phyloP scores from a whole-genome alignment of 2,888 invertebrate genomes.

The Stomorhina lunata region DNA sequence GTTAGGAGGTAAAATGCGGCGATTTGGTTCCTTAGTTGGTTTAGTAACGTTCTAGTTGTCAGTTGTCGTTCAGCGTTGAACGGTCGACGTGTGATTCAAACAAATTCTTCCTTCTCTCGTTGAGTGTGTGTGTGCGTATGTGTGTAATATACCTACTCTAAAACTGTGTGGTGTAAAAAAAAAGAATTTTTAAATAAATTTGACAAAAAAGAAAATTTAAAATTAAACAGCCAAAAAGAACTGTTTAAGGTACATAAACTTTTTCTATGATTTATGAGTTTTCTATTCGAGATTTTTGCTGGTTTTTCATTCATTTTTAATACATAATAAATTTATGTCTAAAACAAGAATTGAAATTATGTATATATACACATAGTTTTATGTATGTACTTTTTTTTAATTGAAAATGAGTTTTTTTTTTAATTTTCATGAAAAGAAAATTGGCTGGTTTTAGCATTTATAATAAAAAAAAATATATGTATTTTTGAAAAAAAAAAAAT shows the following conservation, averaged over 20 bases:
- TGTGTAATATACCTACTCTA: conserved; percentile 16
- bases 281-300: conserved; percentile 9
- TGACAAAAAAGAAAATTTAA: conserved; percentile 34
- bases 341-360: not conserved
- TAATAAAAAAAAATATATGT: not conserved
- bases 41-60: conserved; percentile 63
- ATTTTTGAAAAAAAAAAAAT: conserved; percentile 1
- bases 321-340: conserved; percentile 9
- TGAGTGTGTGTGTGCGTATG: conserved; percentile 43
- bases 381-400: not conserved
- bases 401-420: conserved; percentile 9
- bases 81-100: conserved; percentile 64
- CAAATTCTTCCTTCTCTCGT: conserved; percentile 45
- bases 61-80: conserved; percentile 67
- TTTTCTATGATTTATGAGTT: conserved; percentile 29
- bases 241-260: conserved; percentile 54
- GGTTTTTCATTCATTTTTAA: conserved; percentile 26
- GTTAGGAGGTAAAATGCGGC: conserved; percentile 51
- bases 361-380: not conserved
- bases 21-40: conserved; percentile 55
- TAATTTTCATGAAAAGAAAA: conserved; percentile 1
- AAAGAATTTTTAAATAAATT: not conserved
- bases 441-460: conserved; percentile 7
- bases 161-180: conserved; percentile 7
- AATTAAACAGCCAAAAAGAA: conserved; percentile 41